Base-by-base conservation (phyloP, 2,113 vertebrate species). In the Holacanthus passer region DNA sequence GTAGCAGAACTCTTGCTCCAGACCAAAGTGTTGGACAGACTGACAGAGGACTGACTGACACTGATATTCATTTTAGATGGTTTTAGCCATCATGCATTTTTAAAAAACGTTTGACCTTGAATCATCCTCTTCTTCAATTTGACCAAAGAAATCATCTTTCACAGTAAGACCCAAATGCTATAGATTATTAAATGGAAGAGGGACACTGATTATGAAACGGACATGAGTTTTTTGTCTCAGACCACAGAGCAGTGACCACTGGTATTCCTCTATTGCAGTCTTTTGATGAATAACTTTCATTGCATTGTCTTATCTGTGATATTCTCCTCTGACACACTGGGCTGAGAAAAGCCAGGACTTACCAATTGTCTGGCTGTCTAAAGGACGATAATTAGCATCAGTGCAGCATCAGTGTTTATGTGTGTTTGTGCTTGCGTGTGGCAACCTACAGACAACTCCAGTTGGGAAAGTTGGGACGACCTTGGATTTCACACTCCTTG, bases 241-340 rank as follows among this genome's bases (percentile, higher is more conserved):
- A 35, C 27, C 24, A 24, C 4, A 45, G 41, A 35, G 39, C 24
- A 24, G 8, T 13, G 45, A 50, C 45, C 72, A 27, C 55, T 37
- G 64, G 11, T 32, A n/a, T 32, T 50, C 45, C 2, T 67, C 27
- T 75, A 9, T 53, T 22, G 9, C 2, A 0, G 7, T 39, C 22
- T 27, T 5, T 24, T 5, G 31, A 27, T 65, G 43, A 48, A 67
- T 47, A 20, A 67, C 5, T 0, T 48, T 31, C 45, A 37, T 41
- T 39, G 9, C 55, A 79, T 87, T 52, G 72, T 86, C 79, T 71
- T 14, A 43, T 62, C 31, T 35, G 58, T 60, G 17, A 35, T 60
- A 47, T 82, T 78, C 68, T 73, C 65, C 81, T 63, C 73, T 70
- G 58, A 52, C 69, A 32, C 31, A 41, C 55, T 77, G 39, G 47